Evolutionary conservation across 2,797 vertebrate species (phyloP), one percentile per base, ranked within the genome.

Genomic region (Acanthurus lineatus): DNA sequence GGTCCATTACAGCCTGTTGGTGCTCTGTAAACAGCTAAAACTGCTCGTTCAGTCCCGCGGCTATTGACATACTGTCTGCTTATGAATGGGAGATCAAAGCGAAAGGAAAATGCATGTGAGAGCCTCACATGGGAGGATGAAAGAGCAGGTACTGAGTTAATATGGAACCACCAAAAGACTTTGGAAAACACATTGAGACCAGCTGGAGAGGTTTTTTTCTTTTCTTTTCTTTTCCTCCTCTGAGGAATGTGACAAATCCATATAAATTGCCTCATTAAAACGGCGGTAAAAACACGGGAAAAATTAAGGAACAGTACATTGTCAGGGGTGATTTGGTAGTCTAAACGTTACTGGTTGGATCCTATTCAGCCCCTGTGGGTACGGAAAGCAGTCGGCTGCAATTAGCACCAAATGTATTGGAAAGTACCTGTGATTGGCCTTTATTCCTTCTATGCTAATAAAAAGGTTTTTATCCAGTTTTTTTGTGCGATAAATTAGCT

Each of bases 81-180:
- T 77, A 82, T 86, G 74, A 90, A 83, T 67, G 67, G 38, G 44
- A 76, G 75, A 86, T 88, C 74, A 93, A 84, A 89, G 63, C 4
- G 38, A 45, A 59, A 52, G 53, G 35, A 61, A 80, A 87, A 85
- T 69, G 72, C 59, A 54, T 60, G 52, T 15, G 56, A 59, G 32
- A 73, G 56, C 65, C 56, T 62, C 62, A 69, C 32, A 51, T 38
- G 28, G 44, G 45, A 76, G 70, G 70, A 88, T 81, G 59, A 88
- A 85, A 85, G 81, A 32, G 45, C 38, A 69, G 52, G 73, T 81
- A 78, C 79, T 14, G 12, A 76, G 77, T 74, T 82, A 72, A 88
- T 77, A 73, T 22, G 79, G 59, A 87, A 59, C 60, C 44, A 71
- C 52, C 9, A 48, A 64, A 69, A 83, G 67, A 69, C 48, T 81